phyloP scores from a whole-genome alignment of 1,140 invertebrate genomes.

The Sinonovacula constricta region DNA sequence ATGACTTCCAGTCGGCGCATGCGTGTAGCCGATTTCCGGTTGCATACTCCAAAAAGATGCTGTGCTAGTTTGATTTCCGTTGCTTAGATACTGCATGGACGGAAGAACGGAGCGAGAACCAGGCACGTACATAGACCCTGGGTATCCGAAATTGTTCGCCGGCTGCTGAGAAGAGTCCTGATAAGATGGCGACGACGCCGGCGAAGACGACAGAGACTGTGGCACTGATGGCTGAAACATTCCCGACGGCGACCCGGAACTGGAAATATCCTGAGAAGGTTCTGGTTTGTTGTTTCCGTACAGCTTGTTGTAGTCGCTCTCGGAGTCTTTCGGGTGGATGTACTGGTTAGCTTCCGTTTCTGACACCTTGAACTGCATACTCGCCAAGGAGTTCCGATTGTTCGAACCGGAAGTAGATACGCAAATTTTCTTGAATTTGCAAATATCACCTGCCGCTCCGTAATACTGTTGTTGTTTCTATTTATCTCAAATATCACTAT shows the following conservation, averaged over 20 bases:
- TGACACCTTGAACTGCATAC: slow-evolving; percentile 48
- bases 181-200: slow-evolving; percentile 19
- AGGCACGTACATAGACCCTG: slow-evolving; percentile 49
- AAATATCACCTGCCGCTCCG: neutral
- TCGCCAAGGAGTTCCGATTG: neutral
- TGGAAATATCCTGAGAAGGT: slow-evolving; percentile 21
- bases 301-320: slow-evolving; percentile 39
- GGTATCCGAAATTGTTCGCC: slow-evolving; percentile 43
- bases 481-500: neutral
- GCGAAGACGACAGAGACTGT: slow-evolving; percentile 26
- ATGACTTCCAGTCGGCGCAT: too few relatives aligned
- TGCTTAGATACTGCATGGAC: slow-evolving; percentile 48
- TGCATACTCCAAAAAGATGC: slow-evolving; percentile 53
- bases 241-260: slow-evolving; percentile 7
- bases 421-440: neutral
- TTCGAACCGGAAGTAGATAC: neutral
- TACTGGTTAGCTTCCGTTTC: slow-evolving; percentile 40
- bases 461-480: too few relatives aligned
- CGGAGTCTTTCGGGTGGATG: slow-evolving; percentile 35
- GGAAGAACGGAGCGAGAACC: slow-evolving; percentile 47
- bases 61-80: slow-evolving; percentile 24
- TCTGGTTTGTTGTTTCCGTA: slow-evolving; percentile 31
- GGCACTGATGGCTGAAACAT: slow-evolving; percentile 43
- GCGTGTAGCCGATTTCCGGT: slow-evolving; percentile 29
- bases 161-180: slow-evolving; percentile 22